Evolutionary conservation across 2,113 vertebrate genomes (phyloP).

Genomic region (Microcebus lehilahytsara): DNA sequence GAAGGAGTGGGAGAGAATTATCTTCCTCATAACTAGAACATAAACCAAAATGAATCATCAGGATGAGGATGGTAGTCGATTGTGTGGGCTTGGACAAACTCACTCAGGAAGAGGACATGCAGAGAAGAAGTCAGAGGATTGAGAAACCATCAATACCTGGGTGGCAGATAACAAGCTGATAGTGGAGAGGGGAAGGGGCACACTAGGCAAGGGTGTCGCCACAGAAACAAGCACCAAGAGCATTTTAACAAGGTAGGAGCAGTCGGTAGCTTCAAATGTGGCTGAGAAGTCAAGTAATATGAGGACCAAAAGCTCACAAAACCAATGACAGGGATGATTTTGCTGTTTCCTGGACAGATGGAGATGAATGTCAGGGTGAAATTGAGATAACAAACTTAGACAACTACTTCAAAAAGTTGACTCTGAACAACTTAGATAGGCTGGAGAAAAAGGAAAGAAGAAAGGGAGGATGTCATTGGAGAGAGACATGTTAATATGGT

Average conservation of each 20-base stretch:
- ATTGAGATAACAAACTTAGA: neutral
- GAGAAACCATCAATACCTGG: neutral
- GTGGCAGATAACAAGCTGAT: neutral
- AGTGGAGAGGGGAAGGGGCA: too few relatives aligned
- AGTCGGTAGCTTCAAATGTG: neutral
- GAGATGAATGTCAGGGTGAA: neutral
- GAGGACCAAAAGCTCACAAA: neutral
- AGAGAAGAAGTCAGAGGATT: neutral
- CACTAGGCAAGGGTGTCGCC: neutral
- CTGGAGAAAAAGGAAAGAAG: neutral
- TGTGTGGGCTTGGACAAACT: neutral
- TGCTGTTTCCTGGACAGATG: neutral
- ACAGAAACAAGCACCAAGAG: neutral
- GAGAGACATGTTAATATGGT: neutral
- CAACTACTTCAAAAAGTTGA: neutral
- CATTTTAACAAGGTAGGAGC: neutral
- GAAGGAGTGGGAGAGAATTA: neutral
- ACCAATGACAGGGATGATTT: neutral
- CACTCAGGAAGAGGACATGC: neutral
- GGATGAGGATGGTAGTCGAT: neutral
- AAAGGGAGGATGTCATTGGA: neutral
- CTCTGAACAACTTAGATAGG: neutral
- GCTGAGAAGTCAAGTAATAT: neutral
- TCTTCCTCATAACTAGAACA: neutral
- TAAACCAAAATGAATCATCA: neutral